Evolutionary conservation across 2,113 vertebrate species (phyloP), one percentile per base, ranked within the genome.

Genomic region (Salvelinus alpinus): DNA sequence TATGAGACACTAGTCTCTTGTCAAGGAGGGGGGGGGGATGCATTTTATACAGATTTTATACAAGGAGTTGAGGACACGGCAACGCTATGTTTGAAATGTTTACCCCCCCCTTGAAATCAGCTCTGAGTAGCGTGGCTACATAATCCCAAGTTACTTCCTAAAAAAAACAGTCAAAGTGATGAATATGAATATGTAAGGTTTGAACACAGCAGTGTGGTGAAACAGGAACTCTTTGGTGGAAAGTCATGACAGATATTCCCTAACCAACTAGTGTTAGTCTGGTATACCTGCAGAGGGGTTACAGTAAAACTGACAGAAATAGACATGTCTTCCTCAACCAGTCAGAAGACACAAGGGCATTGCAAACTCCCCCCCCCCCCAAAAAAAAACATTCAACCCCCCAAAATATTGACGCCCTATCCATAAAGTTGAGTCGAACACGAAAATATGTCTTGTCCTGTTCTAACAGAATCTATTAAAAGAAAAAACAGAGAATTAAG

Each of bases 111-210:
- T 60, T 47, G 71, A 77, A 77, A 69, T 70, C 75, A 72, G 25
- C 72, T 24, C 8, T 62, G 78, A 73, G 72, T 72, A 29, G 68
- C 48, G 57, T 34, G 67, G 22, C 76, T 81, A 69, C 47, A 73
- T 77, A 84, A 80, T 80, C 81, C 80, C 82, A 78, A 66, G 70
- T 76, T 79, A 80, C 75, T 80, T 51, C 47, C 27, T 7, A 13
- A 67, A 31, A 2, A 38, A 38, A 84, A 86, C 81, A 82, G 78
- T 86, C 77, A 85, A 80, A 87, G 86, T 83, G 82, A 73, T 74
- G 80, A 85, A 62, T 77, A 69, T 29, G 74, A 78, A 84, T 77
- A 72, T 31, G 75, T 24, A 64, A 80, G 75, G 44, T 77, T 69
- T 67, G 67, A 13, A 7, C 31, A 51, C 65, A 38, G 29, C 6